These are phyloP conservation scores for Austrolebias charrua DNA, from an alignment of 2,797 vertebrate genomes.

Conservation along the genomic window DNA sequence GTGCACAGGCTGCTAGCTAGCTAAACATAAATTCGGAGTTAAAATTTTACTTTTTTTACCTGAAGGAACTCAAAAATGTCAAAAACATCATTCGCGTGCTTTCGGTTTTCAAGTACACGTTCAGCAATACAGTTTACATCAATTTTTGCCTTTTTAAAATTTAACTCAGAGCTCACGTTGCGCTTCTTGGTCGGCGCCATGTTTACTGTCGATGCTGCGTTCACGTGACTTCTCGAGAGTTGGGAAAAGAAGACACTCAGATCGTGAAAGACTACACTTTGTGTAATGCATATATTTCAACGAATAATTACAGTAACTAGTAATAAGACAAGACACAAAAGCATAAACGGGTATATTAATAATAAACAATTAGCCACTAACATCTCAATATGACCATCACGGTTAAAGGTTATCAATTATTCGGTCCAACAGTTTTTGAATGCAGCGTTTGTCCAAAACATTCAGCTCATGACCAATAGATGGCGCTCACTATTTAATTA, in stretches of 20 bases:
- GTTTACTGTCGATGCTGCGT: conserved; percentile 32
- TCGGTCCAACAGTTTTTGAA: conserved; percentile 2
- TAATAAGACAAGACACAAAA: accelerated
- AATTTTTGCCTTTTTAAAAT: conserved; percentile 54
- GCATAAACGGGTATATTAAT: accelerated
- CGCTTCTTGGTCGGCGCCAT: conserved; percentile 79
- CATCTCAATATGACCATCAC: background rate
- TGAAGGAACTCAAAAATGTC: conserved; percentile 86
- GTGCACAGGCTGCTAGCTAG: background rate
- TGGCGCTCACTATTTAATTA: background rate
- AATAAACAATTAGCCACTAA: background rate
- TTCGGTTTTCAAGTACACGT: conserved; percentile 76
- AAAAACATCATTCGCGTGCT: conserved; percentile 86
- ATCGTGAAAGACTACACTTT: no score
- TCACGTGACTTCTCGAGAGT: background rate
- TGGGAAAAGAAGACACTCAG: background rate
- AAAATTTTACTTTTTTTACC: conserved; percentile 63
- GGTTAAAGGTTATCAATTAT: no score
- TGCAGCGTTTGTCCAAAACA: background rate
- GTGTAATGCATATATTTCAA: no score
- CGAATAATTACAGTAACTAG: accelerated
- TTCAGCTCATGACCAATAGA: conserved; percentile 1
- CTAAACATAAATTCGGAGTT: conserved; percentile 2
- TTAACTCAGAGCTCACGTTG: conserved; percentile 72
- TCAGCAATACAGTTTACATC: conserved; percentile 68